Base-by-base conservation (phyloP, 1,140 invertebrate genomes). In the Cyrtorhinus lividipennis region DNA sequence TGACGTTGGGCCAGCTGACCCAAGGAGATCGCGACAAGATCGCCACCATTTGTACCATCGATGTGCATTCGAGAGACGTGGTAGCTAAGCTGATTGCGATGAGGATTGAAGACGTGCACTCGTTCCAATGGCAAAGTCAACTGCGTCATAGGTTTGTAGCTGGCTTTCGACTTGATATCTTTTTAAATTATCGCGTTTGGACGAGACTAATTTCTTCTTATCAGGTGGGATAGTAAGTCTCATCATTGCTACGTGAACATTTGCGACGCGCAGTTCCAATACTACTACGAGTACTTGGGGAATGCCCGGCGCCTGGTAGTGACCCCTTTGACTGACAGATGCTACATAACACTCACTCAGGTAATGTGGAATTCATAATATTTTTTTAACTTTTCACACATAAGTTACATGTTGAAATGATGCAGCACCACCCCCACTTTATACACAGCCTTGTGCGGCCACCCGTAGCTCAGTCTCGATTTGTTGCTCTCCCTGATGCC, bases 1-100 rank as follows among this genome's bases (percentile, higher is more conserved):
- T 95, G 46, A 73, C 95, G 46, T 73, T 93, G 61, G 90, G 88
- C 0, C 88, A 93, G 66, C 74, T 95, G 53, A 83, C 81, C 1
- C 74, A 80, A 2, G 85, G 85, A n/a, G 88, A 94, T 70, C 78
- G 92, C 2, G 90, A 94, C 73, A 95, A 95, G 73, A 92, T 95
- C 67, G 94, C 93, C 87, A 95, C 92, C 0, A 88, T 95, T 66
- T 95, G 92, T 76, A 95, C 92, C 0, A 93, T 95, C 69, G 92
- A 95, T 71, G 92, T 95, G 0, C 86, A 89, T 69, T 88, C 88
- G 13, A 77, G 92, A 69, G 92, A 95, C 72, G 90, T 95, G 13
- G 88, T 95, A 0, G 80, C 81, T 0, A 92, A 89, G 71, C 80
- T 95, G 68, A 91, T 95, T 62, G 64, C 75, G 0, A 78, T 82